These are phyloP conservation scores for Athetis lepigone DNA, from an alignment of 2,888 invertebrate species.

Conservation along the genomic window DNA sequence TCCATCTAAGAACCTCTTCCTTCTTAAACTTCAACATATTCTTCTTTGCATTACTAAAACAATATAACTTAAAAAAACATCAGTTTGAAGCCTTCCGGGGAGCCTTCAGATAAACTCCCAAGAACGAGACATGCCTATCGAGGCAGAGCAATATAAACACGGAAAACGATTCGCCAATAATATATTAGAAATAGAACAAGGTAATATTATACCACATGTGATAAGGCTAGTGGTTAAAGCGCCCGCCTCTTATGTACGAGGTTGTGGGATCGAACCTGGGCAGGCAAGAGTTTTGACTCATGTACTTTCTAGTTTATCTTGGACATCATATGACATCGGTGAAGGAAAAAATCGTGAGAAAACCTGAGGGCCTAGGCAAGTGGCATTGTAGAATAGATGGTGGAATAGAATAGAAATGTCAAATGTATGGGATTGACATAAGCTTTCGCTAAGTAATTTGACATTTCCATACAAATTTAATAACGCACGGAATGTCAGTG, in stretches of 20 bases:
- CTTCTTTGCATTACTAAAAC: slow-evolving; percentile 47
- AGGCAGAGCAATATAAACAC: slow-evolving; percentile 44
- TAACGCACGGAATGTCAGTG: too few species aligned
- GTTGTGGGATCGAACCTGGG: too few species aligned
- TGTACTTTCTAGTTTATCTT: too few species aligned
- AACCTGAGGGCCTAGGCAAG: too few species aligned
- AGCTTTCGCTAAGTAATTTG: too few species aligned
- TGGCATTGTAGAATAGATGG: too few species aligned
- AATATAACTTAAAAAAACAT: slow-evolving; percentile 40
- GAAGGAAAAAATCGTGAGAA: too few species aligned
- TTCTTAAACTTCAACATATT: slow-evolving; percentile 36
- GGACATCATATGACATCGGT: too few species aligned
- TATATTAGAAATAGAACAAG: slow-evolving; percentile 17
- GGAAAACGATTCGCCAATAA: slow-evolving; percentile 48
- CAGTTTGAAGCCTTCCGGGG: slow-evolving; percentile 46
- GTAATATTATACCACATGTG: neutral
- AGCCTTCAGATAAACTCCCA: slow-evolving; percentile 49
- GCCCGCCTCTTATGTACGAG: neutral
- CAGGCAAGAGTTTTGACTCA: too few species aligned
- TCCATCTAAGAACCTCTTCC: slow-evolving; percentile 7
- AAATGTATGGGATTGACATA: too few species aligned
- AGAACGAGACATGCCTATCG: slow-evolving; percentile 42
- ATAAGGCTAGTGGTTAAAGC: neutral
- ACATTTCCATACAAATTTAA: too few species aligned
- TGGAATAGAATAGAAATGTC: too few species aligned